Conservation (phyloP, 1,140 invertebrate genomes). For the Drosophila kanapiae region DNA sequence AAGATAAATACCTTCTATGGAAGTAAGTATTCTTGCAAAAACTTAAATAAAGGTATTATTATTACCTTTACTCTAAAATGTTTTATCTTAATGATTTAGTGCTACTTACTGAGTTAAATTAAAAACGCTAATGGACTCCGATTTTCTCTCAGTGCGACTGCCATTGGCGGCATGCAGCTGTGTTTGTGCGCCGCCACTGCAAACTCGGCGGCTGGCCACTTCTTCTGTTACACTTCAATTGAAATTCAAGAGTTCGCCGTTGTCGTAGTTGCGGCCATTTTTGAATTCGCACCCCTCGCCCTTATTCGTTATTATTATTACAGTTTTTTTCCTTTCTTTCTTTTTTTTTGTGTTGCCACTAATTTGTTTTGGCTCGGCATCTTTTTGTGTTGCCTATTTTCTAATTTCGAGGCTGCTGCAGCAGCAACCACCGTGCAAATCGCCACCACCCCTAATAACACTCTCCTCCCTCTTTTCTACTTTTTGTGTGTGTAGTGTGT, state of each 20-base stretch:
- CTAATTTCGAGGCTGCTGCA: conserved; percentile 54
- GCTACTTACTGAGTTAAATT: no score
- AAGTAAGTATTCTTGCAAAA: no score
- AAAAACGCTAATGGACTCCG: no score
- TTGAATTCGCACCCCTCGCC: conserved; percentile 47
- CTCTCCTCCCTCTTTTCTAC: neutral
- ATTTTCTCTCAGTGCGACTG: conserved; percentile 14
- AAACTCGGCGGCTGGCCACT: conserved; percentile 43
- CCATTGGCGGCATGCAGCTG: conserved; percentile 16
- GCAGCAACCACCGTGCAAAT: conserved; percentile 16
- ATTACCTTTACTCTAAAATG: no score
- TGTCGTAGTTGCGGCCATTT: conserved; percentile 60
- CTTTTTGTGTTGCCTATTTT: conserved; percentile 71
- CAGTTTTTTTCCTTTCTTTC: neutral
- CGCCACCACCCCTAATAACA: conserved; percentile 20
- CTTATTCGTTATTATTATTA: conserved; percentile 22
- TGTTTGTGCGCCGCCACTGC: conserved; percentile 17
- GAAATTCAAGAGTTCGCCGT: conserved; percentile 57
- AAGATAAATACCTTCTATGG: no score
- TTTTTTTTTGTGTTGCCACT: conserved; percentile 49
- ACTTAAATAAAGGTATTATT: no score
- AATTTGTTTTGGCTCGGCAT: conserved; percentile 56
- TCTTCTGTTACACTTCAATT: conserved; percentile 75
- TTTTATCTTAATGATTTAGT: no score
- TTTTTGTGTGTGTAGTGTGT: conserved; percentile 17